phyloP scores from a whole-genome alignment of 2,888 invertebrate species.

The Petrolisthes manimaculis region DNA sequence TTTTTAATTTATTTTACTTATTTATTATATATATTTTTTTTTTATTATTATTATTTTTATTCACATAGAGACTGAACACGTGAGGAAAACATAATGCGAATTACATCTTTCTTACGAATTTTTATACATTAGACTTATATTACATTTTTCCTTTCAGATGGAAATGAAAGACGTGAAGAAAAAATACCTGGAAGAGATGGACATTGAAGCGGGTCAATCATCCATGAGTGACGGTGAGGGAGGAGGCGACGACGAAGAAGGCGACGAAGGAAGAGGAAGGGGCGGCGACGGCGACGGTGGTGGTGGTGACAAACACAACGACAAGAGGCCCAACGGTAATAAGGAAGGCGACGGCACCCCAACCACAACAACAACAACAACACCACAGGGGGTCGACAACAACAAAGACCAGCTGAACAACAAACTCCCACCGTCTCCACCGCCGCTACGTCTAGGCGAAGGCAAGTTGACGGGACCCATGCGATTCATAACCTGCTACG shows the following conservation, averaged over 20 bases:
- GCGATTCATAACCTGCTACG: conserved; percentile 57
- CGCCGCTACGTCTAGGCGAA: conserved; percentile 32
- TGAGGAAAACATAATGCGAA: too few relatives aligned
- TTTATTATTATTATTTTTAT: too few relatives aligned
- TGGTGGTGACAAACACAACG: too few relatives aligned
- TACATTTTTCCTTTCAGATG: background rate
- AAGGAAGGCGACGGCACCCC: background rate
- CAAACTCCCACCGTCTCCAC: background rate
- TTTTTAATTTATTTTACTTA: too few relatives aligned
- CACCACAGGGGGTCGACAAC: background rate
- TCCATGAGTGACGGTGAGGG: conserved; percentile 17
- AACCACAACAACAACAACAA: background rate
- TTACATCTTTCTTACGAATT: too few relatives aligned
- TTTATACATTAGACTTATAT: too few relatives aligned
- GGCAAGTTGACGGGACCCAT: conserved; percentile 45
- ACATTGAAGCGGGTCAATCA: conserved; percentile 28
- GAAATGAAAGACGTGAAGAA: conserved; percentile 20
- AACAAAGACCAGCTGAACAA: background rate
- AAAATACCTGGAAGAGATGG: conserved; percentile 3
- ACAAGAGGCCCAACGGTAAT: background rate
- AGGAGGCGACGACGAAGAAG: background rate
- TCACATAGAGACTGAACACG: too few relatives aligned
- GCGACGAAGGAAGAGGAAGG: conserved; percentile 26
- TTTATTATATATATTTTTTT: too few relatives aligned
- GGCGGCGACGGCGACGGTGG: background rate